Base-by-base conservation (phyloP, 2,113 vertebrate genomes). In the Petrocephalus zakoni region DNA sequence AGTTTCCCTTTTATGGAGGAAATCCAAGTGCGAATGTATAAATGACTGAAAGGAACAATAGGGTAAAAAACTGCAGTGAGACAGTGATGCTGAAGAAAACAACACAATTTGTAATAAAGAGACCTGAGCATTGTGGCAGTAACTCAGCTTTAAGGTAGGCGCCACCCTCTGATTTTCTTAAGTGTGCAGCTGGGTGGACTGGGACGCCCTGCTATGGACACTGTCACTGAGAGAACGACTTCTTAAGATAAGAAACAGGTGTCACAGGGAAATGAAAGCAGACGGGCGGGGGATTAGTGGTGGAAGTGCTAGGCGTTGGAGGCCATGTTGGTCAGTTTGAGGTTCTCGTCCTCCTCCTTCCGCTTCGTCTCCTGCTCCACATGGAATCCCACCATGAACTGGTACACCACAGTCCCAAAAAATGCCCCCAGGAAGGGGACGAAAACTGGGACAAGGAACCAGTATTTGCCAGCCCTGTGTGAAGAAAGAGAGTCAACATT, bases 391-490 rank as follows among this genome's bases (percentile, higher is more conserved):
- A 99, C 97, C 96, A 97, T 97, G 88, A 99, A 8, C 93, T 99
- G 98, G 92, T 99, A 99, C 89, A 99, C 94, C 0, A 97, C 42
- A 85, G 97, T 96, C 0, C 98, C 98, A 0, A 95, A 91, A 13
- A 97, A 72, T 82, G 97, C 92, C 17, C 98, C 98, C 0, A 99
- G 90, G 92, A 99, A 97, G 0, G 98, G 98, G 21, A 97, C 97
- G 11, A 97, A 92, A 0, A 98, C 19, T 1, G 98, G 98, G 46
- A 99, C 96, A 94, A 99, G 96, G 96, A 98, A 99, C 98, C 98
- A 99, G 1, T 96, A 95, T 0, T 90, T 89, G 10, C 95, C 90
- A 0, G 52, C 88, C 89, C 97, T 99, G 90, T 37, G 87, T 53
- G 2, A 72, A 52, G 68, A 34, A 91, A 85, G 75, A 85, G n/a